These are phyloP conservation scores for Spatulosminthurus flaviceps DNA, from an alignment of 2,888 invertebrate genomes.

Conservation along the genomic window DNA sequence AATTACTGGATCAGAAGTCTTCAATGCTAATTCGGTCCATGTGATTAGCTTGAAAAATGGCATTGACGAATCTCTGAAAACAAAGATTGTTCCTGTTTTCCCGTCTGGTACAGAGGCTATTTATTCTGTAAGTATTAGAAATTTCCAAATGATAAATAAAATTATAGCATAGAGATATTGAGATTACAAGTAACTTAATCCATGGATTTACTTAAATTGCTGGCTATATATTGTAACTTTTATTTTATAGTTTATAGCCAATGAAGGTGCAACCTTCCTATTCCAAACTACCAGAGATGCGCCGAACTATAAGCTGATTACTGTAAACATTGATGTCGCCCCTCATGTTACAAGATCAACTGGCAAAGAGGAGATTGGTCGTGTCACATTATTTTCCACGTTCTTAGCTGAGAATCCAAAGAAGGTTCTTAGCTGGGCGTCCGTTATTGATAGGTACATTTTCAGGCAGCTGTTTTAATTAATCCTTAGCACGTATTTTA, in stretches of 20 bases:
- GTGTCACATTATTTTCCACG: conserved; percentile 22
- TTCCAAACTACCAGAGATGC: conserved; percentile 40
- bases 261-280: conserved; percentile 32
- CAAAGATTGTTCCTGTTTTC: conserved; percentile 29
- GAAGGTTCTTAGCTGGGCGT: conserved; percentile 37
- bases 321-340: background rate
- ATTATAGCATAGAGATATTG: background rate
- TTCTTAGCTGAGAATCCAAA: conserved; percentile 37
- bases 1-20: conserved; percentile 29
- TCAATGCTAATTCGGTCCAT: conserved; percentile 32
- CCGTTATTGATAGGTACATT: conserved; percentile 21
- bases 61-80: conserved; percentile 16
- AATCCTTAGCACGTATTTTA: too few relatives aligned
- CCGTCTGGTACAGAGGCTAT: conserved; percentile 24
- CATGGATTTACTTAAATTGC: background rate
- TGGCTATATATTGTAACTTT: too few relatives aligned
- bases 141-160: background rate
- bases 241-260: conserved; percentile 29
- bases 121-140: conserved; percentile 8
- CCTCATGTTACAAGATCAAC: too few relatives aligned
- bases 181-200: background rate
- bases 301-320: conserved; percentile 38
- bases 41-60: conserved; percentile 11
- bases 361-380: background rate
- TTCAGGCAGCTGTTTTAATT: too few relatives aligned